These are phyloP conservation scores for Hyla sarda DNA, from an alignment of 2,113 vertebrate genomes.

Conservation along the genomic window DNA sequence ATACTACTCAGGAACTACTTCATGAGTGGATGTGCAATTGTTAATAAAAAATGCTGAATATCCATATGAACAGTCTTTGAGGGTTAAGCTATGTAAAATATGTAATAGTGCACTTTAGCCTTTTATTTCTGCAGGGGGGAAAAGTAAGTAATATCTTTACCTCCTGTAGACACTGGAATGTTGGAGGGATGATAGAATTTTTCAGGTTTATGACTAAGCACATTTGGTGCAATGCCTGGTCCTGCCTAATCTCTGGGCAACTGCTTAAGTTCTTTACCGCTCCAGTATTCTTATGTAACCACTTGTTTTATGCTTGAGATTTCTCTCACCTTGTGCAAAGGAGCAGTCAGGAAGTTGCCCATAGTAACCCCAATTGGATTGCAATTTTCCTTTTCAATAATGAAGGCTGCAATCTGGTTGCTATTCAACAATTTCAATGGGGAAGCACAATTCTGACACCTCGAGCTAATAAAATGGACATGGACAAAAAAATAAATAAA, in stretches of 20 bases:
- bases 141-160: neutral
- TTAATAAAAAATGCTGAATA: too few species aligned
- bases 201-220: neutral
- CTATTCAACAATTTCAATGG: too few species aligned
- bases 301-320: too few species aligned
- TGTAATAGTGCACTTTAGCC: neutral
- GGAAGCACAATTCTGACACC: too few species aligned
- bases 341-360: too few species aligned
- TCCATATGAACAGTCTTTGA: neutral
- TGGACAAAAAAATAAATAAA: too few species aligned
- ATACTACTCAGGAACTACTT: neutral
- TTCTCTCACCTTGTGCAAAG: too few species aligned
- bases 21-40: neutral
- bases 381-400: too few species aligned
- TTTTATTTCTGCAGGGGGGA: neutral
- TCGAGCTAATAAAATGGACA: too few species aligned
- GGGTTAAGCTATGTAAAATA: neutral
- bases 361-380: too few species aligned
- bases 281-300: neutral
- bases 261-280: neutral
- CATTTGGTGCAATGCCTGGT: neutral
- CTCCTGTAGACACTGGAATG: neutral
- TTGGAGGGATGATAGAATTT: neutral
- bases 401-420: too few species aligned
- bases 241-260: neutral